phyloP scores from a whole-genome alignment of 2,888 invertebrate genomes.

The Aspidiotus rigidus region DNA sequence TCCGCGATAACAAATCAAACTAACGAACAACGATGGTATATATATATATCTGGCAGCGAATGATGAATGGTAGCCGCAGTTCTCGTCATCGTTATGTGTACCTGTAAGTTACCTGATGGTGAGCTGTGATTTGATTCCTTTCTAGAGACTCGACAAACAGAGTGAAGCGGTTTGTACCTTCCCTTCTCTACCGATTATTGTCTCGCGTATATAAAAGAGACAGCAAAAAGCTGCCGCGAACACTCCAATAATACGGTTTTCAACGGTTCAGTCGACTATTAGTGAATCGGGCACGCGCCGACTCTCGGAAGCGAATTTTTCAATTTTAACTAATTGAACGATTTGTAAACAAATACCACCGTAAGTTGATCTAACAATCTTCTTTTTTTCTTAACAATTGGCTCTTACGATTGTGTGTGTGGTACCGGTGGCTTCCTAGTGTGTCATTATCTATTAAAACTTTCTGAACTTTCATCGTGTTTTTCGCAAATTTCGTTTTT shows the following conservation, averaged over 20 bases:
- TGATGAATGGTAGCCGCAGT: too few species aligned
- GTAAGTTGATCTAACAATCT: neutral
- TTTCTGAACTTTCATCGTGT: too few species aligned
- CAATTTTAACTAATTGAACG: neutral
- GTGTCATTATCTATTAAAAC: too few species aligned
- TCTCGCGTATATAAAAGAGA: neutral
- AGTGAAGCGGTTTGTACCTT: neutral
- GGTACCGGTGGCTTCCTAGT: too few species aligned
- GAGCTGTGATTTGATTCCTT: too few species aligned
- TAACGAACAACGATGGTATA: too few species aligned
- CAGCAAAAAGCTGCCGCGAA: neutral
- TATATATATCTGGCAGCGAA: too few species aligned
- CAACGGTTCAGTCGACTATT: neutral
- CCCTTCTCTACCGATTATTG: neutral
- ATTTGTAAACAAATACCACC: neutral
- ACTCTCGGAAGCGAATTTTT: neutral
- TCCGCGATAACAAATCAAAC: too few species aligned
- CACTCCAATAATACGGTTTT: neutral
- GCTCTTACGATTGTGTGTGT: neutral
- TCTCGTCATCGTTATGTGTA: too few species aligned
- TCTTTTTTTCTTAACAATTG: neutral
- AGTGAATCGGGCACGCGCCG: slow-evolving; percentile 4
- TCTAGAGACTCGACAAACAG: too few species aligned
- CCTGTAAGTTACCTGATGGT: too few species aligned
- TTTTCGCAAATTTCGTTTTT: too few species aligned